A percentile compares a stretch with the other conserved stretches of the same genome.
These are phyloP conservation scores for Brachionus angularis DNA, from an alignment of 1,140 invertebrate species.

Conservation along the genomic window DNA sequence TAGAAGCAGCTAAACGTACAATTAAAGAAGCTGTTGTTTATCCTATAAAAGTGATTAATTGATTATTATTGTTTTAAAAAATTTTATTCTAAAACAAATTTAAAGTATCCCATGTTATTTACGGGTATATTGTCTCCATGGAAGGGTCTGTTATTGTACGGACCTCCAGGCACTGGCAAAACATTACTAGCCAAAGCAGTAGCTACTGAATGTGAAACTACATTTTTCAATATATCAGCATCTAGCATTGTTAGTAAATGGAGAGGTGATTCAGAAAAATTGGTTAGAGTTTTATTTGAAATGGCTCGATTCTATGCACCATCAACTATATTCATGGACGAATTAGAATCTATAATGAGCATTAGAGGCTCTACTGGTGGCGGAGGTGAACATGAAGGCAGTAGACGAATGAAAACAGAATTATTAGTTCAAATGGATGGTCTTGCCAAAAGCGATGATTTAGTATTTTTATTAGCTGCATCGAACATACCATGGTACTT, in stretches of 20 bases:
- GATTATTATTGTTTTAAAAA: neutral
- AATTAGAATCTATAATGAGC: constrained; percentile 61
- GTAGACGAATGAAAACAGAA: constrained; percentile 64
- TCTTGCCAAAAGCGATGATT: constrained; percentile 61
- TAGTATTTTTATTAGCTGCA: constrained; percentile 77
- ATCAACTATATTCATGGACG: constrained; percentile 62
- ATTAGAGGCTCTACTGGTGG: constrained; percentile 55
- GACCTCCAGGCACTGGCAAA: constrained; percentile 78
- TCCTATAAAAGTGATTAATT: constrained; percentile 64
- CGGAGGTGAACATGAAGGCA: constrained; percentile 62
- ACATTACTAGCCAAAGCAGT: constrained; percentile 81
- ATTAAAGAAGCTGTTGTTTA: constrained; percentile 79
- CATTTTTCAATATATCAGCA: constrained; percentile 85
- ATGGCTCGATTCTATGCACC: constrained; percentile 61
- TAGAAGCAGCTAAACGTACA: constrained; percentile 60
- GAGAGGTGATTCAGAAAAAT: constrained; percentile 89
- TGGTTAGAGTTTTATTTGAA: constrained; percentile 68
- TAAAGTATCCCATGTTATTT: constrained; percentile 75
- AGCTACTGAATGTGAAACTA: constrained; percentile 74
- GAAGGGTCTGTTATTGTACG: constrained; percentile 77
- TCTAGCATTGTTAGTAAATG: constrained; percentile 85
- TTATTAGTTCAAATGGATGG: constrained; percentile 75
- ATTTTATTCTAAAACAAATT: constrained; percentile 3
- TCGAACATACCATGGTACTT: constrained; percentile 82
- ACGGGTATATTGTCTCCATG: constrained; percentile 72